These are phyloP conservation scores for Antheraea mylitta DNA, from an alignment of 1,140 invertebrate genomes.

Conservation along the genomic window DNA sequence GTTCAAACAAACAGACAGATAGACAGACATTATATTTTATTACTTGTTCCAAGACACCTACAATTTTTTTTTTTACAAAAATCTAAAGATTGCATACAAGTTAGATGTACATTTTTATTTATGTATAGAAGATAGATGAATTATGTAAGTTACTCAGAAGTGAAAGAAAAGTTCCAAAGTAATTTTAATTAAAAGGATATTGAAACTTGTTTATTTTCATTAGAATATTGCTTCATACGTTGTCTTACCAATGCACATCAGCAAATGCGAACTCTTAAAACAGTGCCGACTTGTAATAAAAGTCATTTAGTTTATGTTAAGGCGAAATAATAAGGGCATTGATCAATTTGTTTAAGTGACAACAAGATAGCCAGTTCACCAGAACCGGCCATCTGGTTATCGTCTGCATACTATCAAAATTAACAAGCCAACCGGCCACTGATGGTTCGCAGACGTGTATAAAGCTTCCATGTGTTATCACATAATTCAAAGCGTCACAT, in stretches of 20 bases:
- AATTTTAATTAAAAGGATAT: no score
- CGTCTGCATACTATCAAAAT: background rate
- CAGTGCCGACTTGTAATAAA: background rate
- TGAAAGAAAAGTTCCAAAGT: no score
- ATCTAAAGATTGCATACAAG: no score
- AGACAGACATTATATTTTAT: no score
- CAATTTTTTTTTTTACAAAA: no score
- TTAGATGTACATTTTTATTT: no score
- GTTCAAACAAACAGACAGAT: no score
- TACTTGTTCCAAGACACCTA: no score
- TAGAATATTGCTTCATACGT: background rate
- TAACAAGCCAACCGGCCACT: background rate
- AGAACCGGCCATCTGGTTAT: background rate
- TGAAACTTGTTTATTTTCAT: no score
- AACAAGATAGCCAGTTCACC: conserved; percentile 1
- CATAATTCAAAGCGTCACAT: background rate
- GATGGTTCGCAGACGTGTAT: background rate
- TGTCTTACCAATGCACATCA: background rate
- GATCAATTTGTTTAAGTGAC: background rate
- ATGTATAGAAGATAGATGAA: no score
- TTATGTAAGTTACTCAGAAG: no score
- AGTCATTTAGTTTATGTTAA: background rate
- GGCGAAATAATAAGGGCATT: background rate
- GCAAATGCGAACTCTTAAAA: background rate
- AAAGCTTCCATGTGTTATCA: background rate